Evolutionary conservation across 2,797 vertebrate genomes (phyloP).

Genomic region (Synanceia verrucosa): DNA sequence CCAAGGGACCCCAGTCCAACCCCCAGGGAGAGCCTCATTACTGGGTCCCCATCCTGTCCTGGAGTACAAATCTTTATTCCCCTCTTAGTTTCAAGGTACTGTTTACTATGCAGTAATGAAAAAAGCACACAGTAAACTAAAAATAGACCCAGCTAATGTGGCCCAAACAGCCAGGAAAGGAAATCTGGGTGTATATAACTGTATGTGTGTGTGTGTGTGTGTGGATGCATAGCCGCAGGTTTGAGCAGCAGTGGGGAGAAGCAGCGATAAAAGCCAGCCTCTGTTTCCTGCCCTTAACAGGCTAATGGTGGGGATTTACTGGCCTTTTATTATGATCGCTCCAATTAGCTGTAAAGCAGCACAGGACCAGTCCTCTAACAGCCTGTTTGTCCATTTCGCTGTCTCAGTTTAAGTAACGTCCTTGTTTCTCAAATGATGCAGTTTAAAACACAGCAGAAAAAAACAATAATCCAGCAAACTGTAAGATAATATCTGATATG

Average conservation of each 20-base stretch:
- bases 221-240: constrained; percentile 48
- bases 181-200: constrained; percentile 53
- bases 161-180: constrained; percentile 46
- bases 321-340: constrained; percentile 78
- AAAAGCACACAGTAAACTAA: constrained; percentile 61
- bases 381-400: constrained; percentile 23
- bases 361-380: constrained; percentile 34
- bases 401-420: constrained; percentile 17
- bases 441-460: background rate
- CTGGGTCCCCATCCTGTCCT: constrained; percentile 41
- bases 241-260: constrained; percentile 46
- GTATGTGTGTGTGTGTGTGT: constrained; percentile 44
- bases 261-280: constrained; percentile 68
- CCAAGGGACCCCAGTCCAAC: constrained; percentile 10
- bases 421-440: background rate
- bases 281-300: constrained; percentile 77
- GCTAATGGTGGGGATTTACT: constrained; percentile 77
- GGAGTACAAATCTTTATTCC: constrained; percentile 58
- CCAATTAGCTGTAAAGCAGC: constrained; percentile 69
- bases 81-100: constrained; percentile 39
- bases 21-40: constrained; percentile 54
- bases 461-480: background rate
- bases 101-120: constrained; percentile 65
- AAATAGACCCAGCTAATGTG: constrained; percentile 57
- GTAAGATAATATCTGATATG: background rate